Evolutionary conservation across 2,888 invertebrate species (phyloP).

Genomic region (Augochlorella aurata): DNA sequence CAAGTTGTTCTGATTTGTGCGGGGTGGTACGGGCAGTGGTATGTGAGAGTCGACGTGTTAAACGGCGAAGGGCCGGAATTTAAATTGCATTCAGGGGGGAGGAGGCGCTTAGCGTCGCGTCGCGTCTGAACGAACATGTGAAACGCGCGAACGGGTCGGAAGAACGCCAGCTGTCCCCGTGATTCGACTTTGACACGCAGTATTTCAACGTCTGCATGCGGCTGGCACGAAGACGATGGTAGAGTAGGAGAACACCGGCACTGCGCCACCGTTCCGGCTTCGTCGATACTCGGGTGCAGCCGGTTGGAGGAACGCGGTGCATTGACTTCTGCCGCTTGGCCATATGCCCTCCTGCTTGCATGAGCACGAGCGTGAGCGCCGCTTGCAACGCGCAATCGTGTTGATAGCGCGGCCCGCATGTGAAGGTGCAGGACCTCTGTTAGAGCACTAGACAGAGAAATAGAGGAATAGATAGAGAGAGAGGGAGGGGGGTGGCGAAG

Average conservation of each 20-base stretch:
- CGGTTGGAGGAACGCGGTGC: conserved; percentile 45
- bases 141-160: neutral
- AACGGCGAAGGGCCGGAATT: neutral
- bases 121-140: neutral
- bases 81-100: neutral
- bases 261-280: conserved; percentile 66
- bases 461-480: too few species aligned
- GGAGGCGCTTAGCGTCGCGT: neutral
- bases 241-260: conserved; percentile 62
- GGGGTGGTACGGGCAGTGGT: neutral
- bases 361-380: neutral
- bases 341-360: conserved; percentile 37
- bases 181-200: conserved; percentile 52
- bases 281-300: conserved; percentile 56
- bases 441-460: neutral
- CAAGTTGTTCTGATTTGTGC: too few species aligned
- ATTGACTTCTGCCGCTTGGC: conserved; percentile 68
- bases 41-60: neutral
- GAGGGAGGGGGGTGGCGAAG: too few species aligned
- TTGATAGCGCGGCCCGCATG: conserved; percentile 43
- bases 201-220: conserved; percentile 43
- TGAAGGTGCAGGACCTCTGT: conserved; percentile 10
- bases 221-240: conserved; percentile 38
- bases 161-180: conserved; percentile 26
- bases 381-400: conserved; percentile 58